phyloP scores from a whole-genome alignment of 2,113 vertebrate genomes.

The Boulengeromyrus knoepffleri region DNA sequence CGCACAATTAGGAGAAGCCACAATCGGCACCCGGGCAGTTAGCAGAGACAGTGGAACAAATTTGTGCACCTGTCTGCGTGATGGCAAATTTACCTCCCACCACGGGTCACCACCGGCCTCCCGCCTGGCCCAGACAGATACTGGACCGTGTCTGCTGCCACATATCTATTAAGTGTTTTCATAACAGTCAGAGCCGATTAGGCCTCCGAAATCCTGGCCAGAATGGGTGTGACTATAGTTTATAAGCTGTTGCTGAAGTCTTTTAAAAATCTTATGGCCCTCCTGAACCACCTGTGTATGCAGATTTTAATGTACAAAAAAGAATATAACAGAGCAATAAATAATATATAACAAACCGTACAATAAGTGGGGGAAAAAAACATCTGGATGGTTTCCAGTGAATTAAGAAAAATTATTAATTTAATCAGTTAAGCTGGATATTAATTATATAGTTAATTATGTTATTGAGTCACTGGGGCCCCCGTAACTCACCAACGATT shows the following conservation, averaged over 20 bases:
- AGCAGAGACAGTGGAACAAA: not conserved
- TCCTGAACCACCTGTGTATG: not conserved
- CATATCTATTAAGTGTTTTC: not conserved
- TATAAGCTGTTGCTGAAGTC: not conserved
- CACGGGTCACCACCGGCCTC: not conserved
- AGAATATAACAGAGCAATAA: not conserved
- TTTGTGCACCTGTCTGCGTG: not conserved
- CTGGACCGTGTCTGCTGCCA: not conserved
- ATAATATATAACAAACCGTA: not conserved
- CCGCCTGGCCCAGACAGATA: not conserved
- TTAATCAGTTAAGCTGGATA: not conserved
- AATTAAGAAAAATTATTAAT: not conserved
- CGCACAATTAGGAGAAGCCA: not conserved
- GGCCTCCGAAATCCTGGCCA: not conserved
- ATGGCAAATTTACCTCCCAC: not conserved
- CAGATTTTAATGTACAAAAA: not conserved
- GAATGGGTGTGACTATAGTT: not conserved
- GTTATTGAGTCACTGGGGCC: not conserved
- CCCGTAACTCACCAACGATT: not conserved
- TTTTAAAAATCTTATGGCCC: not conserved
- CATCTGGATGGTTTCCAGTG: not conserved
- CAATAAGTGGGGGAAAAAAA: not conserved
- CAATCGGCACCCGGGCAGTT: not conserved
- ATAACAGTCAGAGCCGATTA: not conserved
- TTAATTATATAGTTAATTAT: constrained; percentile 8